These are phyloP conservation scores for Osmoderma eremita DNA, from an alignment of 2,888 invertebrate genomes.

Conservation along the genomic window DNA sequence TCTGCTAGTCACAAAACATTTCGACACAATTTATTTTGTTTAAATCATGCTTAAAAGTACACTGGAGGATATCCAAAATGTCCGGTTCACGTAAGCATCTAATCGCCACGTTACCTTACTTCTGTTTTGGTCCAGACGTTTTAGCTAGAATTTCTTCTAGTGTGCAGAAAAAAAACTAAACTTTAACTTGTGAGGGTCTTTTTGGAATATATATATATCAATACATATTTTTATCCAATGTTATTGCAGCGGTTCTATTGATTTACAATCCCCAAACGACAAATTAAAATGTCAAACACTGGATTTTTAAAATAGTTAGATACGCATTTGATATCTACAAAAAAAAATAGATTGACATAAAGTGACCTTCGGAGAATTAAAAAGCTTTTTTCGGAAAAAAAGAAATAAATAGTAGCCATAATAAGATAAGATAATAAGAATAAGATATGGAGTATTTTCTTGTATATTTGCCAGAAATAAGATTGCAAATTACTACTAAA, in stretches of 20 bases:
- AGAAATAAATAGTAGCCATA: constrained; percentile 21
- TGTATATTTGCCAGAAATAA: constrained; percentile 36
- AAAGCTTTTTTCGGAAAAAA: constrained; percentile 31
- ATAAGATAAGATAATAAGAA: constrained; percentile 22
- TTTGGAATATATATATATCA: background rate
- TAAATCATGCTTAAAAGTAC: too few species aligned
- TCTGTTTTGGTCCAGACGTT: too few species aligned
- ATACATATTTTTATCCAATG: constrained; percentile 3
- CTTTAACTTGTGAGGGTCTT: too few species aligned
- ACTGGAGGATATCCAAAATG: too few species aligned
- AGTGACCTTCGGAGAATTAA: constrained; percentile 40
- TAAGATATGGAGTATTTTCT: constrained; percentile 40
- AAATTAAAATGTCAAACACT: background rate
- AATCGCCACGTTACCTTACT: too few species aligned
- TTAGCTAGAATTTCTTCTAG: too few species aligned
- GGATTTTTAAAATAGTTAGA: constrained; percentile 9
- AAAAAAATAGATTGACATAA: constrained; percentile 37
- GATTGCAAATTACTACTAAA: background rate
- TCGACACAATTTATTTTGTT: too few species aligned
- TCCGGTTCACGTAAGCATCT: too few species aligned
- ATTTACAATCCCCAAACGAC: too few species aligned
- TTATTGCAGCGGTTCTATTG: background rate
- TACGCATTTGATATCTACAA: constrained; percentile 26
- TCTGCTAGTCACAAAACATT: background rate
- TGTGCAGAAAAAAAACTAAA: background rate